A percentile compares a stretch with the other conserved stretches of the same genome.
phyloP scores from a whole-genome alignment of 2,113 vertebrate genomes.

The Sceloporus tristichus region DNA sequence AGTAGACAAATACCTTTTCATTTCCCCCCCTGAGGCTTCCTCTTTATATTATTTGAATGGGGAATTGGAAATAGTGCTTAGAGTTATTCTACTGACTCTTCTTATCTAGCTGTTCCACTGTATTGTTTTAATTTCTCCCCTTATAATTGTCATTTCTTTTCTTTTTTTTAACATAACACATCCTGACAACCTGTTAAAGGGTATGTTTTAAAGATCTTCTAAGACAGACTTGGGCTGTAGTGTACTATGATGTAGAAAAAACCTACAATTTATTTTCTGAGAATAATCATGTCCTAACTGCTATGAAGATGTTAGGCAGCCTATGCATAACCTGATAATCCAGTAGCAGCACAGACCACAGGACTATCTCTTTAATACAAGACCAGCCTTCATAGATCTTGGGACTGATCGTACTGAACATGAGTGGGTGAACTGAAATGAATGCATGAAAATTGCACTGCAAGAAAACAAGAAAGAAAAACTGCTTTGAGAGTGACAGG shows the following conservation, averaged over 20 bases:
- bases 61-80: background rate
- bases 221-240: background rate
- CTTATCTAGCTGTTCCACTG: background rate
- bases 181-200: background rate
- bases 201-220: background rate
- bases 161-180: background rate
- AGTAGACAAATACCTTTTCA: background rate
- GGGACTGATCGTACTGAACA: constrained; percentile 8
- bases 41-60: background rate
- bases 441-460: constrained; percentile 58
- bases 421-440: constrained; percentile 23
- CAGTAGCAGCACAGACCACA: background rate
- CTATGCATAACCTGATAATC: background rate
- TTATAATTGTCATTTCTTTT: background rate
- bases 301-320: background rate
- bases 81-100: background rate
- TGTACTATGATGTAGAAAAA: background rate
- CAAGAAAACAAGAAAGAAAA: constrained; percentile 68
- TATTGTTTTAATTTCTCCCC: background rate
- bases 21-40: background rate
- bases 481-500: constrained; percentile 61
- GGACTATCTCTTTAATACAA: constrained; percentile 25
- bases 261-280: background rate
- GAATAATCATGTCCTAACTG: too few species aligned
- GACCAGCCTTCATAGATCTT: accelerated